Conservation (phyloP, 2,888 invertebrate species). For the Athripsodes cinereus region DNA sequence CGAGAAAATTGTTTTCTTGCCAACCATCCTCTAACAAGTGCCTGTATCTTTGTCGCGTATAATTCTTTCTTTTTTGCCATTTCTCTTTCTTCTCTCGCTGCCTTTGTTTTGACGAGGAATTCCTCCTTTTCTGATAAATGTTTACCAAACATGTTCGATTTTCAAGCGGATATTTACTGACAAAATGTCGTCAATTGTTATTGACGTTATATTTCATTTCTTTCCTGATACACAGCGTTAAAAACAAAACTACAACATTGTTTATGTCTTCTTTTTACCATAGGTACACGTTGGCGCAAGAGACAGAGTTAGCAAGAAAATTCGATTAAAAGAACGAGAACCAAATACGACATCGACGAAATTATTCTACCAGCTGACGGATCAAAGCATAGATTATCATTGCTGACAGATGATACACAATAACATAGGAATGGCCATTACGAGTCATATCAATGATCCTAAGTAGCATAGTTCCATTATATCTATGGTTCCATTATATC, state of each 20-base stretch:
- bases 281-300: too few species aligned
- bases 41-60: slow-evolving; percentile 69
- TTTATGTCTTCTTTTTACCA: background rate
- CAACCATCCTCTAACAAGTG: slow-evolving; percentile 70
- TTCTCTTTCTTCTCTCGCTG: slow-evolving; percentile 83
- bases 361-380: too few species aligned
- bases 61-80: slow-evolving; percentile 73
- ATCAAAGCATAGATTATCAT: too few species aligned
- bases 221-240: background rate
- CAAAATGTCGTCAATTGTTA: background rate
- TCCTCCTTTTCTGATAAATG: slow-evolving; percentile 63
- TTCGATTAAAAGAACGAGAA: too few species aligned
- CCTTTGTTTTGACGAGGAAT: slow-evolving; percentile 87
- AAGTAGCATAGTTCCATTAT: too few species aligned
- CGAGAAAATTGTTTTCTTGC: slow-evolving; percentile 57
- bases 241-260: background rate
- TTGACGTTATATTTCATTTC: background rate
- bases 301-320: too few species aligned
- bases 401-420: too few species aligned
- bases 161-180: background rate
- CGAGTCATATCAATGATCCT: too few species aligned
- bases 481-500: too few species aligned
- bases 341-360: too few species aligned
- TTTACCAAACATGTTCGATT: slow-evolving; percentile 52
- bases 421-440: too few species aligned